phyloP scores from a whole-genome alignment of 2,113 vertebrate species.

The Misgurnus mizolepis region DNA sequence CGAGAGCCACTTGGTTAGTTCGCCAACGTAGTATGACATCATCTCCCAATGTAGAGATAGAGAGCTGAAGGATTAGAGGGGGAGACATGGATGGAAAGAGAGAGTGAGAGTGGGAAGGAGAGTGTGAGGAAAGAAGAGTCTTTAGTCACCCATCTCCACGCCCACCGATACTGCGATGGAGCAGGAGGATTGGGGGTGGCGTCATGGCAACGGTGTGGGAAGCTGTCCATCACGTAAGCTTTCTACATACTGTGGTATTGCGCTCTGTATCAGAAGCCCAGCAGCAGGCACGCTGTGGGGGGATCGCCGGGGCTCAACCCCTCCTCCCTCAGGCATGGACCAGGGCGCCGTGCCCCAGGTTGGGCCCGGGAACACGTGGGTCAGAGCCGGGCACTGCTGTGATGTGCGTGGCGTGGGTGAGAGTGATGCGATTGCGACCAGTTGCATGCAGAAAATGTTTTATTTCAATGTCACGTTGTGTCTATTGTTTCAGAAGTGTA shows the following conservation, averaged over 20 bases:
- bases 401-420: slow-evolving; percentile 51
- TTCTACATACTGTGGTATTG: slow-evolving; percentile 17
- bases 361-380: slow-evolving; percentile 23
- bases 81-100: slow-evolving; percentile 31
- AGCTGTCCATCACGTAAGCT: slow-evolving; percentile 51
- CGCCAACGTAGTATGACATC: slow-evolving; percentile 49
- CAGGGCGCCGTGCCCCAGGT: slow-evolving; percentile 20
- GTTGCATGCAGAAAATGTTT: neutral
- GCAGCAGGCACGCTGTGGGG: slow-evolving; percentile 3
- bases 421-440: slow-evolving; percentile 30
- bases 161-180: slow-evolving; percentile 55
- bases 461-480: neutral
- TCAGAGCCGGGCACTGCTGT: slow-evolving; percentile 21
- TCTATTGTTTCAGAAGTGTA: neutral
- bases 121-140: slow-evolving; percentile 42
- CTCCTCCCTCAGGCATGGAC: slow-evolving; percentile 34
- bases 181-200: slow-evolving; percentile 56
- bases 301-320: slow-evolving; percentile 6
- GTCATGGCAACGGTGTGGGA: slow-evolving; percentile 63
- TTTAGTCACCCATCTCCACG: slow-evolving; percentile 65
- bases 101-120: slow-evolving; percentile 42
- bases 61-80: slow-evolving; percentile 3
- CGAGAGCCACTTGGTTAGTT: slow-evolving; percentile 6
- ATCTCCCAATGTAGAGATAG: slow-evolving; percentile 17
- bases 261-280: slow-evolving; percentile 19